These are phyloP conservation scores for Astur gentilis DNA, from an alignment of 2,113 vertebrate genomes.

Conservation along the genomic window DNA sequence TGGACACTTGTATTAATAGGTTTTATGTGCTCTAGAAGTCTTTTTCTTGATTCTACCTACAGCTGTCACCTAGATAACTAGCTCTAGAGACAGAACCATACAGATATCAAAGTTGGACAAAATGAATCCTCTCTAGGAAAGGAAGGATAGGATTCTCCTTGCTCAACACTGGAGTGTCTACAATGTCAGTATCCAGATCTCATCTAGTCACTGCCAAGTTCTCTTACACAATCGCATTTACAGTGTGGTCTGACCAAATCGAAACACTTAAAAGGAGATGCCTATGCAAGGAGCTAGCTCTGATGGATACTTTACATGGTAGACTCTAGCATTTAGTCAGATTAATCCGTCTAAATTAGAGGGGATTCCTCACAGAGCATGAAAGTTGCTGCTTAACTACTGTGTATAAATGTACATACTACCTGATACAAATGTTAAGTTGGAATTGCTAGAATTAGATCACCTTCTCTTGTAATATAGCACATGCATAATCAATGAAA, in stretches of 20 bases:
- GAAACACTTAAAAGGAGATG: background rate
- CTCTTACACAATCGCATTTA: rapidly evolving
- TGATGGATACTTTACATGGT: background rate
- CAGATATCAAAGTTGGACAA: background rate
- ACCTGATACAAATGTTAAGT: background rate
- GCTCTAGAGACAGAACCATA: background rate
- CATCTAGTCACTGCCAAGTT: background rate
- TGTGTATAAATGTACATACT: background rate
- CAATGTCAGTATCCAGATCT: background rate
- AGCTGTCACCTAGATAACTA: background rate
- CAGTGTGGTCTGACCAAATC: background rate
- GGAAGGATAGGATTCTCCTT: background rate
- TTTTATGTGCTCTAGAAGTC: background rate
- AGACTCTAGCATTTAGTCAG: background rate
- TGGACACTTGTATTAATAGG: background rate
- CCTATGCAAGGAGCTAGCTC: background rate
- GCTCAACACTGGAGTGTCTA: rapidly evolving
- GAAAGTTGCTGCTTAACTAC: background rate
- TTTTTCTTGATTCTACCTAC: background rate
- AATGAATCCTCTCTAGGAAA: background rate
- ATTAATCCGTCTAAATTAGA: background rate
- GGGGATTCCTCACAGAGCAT: background rate
- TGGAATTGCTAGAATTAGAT: background rate
- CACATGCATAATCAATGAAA: background rate
- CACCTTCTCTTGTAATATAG: background rate